phyloP scores from a whole-genome alignment of 2,113 vertebrate species.

The Quiscalus mexicanus region DNA sequence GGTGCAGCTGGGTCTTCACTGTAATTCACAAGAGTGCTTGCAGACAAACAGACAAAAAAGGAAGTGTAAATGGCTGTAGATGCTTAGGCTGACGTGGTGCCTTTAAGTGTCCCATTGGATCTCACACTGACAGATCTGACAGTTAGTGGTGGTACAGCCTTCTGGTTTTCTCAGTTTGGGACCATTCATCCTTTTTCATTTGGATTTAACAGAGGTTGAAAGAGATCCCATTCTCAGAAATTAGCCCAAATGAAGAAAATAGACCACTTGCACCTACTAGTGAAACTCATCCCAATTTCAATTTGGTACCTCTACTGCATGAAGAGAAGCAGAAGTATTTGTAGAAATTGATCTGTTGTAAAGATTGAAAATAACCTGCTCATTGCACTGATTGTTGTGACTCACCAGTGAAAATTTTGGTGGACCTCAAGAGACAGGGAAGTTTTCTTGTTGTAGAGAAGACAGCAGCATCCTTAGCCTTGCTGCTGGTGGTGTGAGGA shows the following conservation, averaged over 20 bases:
- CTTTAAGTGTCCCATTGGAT: background rate
- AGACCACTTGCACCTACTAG: background rate
- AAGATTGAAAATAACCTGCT: background rate
- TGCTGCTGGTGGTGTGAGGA: background rate
- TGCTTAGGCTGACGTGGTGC: background rate
- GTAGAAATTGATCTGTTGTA: background rate
- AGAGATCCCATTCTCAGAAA: background rate
- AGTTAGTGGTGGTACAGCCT: background rate
- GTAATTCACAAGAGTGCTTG: background rate
- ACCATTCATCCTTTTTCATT: background rate
- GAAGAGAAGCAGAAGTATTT: background rate
- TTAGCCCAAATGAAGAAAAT: background rate
- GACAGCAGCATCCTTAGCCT: background rate
- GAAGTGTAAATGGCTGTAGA: background rate
- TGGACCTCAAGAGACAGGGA: background rate
- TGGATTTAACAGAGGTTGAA: background rate
- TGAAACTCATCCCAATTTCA: background rate
- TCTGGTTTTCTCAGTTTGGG: background rate
- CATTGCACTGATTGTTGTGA: background rate
- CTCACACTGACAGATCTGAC: background rate
- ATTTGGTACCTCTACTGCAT: background rate
- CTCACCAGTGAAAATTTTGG: background rate
- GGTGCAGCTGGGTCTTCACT: background rate
- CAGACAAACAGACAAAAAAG: background rate
- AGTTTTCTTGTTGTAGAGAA: background rate